Conservation (phyloP, 2,888 invertebrate genomes). For the Clepsis dumicolana region DNA sequence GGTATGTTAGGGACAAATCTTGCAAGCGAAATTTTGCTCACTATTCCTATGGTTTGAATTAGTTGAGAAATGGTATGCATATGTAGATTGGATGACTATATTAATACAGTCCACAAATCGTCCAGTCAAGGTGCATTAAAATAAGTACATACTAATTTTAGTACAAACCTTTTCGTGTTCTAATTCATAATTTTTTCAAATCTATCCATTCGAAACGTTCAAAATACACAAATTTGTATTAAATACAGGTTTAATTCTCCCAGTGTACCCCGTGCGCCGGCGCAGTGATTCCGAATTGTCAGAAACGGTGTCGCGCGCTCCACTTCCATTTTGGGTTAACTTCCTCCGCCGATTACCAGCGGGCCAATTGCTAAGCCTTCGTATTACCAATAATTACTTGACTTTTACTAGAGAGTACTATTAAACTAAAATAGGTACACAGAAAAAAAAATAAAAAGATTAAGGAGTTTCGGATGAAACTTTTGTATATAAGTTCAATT, state of each 20-base stretch:
- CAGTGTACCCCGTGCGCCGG: conserved; percentile 43
- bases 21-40: too few relatives aligned
- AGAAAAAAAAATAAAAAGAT: neutral
- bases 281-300: conserved; percentile 48
- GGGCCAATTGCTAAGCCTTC: conserved; percentile 39
- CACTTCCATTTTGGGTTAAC: conserved; percentile 61
- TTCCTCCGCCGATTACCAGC: conserved; percentile 39
- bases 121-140: too few relatives aligned
- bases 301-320: conserved; percentile 56
- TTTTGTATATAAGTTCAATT: neutral
- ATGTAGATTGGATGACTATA: too few relatives aligned
- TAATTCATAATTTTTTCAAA: too few relatives aligned
- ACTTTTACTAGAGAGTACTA: conserved; percentile 8
- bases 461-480: neutral
- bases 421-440: neutral
- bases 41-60: too few relatives aligned
- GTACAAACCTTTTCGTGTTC: too few relatives aligned
- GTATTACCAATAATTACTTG: conserved; percentile 22
- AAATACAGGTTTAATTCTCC: conserved; percentile 3
- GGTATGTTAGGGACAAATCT: too few relatives aligned
- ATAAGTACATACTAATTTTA: too few relatives aligned
- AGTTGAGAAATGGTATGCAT: too few relatives aligned
- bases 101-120: too few relatives aligned
- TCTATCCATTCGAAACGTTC: too few relatives aligned
- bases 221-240: too few relatives aligned